Evolutionary conservation across 2,888 invertebrate species (phyloP).

Genomic region (Orthosia cruda): DNA sequence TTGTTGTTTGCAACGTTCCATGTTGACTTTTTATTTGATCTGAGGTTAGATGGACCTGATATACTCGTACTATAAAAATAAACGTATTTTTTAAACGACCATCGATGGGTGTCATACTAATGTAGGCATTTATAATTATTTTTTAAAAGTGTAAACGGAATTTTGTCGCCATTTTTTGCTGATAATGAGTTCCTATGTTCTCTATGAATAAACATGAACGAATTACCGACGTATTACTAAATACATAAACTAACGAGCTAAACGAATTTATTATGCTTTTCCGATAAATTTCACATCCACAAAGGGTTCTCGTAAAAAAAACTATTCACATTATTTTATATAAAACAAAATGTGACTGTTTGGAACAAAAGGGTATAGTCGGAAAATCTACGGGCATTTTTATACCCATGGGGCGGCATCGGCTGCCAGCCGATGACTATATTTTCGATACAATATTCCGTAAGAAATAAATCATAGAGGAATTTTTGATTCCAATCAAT

Average conservation of each 20-base stretch:
- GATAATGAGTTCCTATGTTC: not conserved
- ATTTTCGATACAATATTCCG: conserved; percentile 44
- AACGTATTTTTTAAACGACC: not conserved
- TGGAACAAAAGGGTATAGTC: conserved; percentile 19
- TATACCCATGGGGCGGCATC: conserved; percentile 22
- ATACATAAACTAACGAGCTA: conserved; percentile 2
- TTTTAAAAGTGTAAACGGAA: not conserved
- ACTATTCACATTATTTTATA: conserved; percentile 25
- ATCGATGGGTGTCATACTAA: not conserved
- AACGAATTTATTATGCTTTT: conserved; percentile 21
- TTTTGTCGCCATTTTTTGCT: not conserved
- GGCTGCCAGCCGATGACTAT: conserved; percentile 4
- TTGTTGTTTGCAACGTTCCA: no score
- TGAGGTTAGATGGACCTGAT: not conserved
- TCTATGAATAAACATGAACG: not conserved
- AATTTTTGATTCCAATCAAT: conserved; percentile 52
- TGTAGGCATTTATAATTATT: no score
- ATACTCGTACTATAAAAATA: not conserved
- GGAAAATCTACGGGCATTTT: conserved; percentile 34
- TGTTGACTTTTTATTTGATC: no score
- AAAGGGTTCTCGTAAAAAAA: conserved; percentile 19
- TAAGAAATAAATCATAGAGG: conserved; percentile 58
- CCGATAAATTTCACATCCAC: conserved; percentile 12
- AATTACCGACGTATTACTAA: conserved; percentile 12
- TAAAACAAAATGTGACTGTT: conserved; percentile 31